A percentile compares a stretch with the other conserved stretches of the same genome.
Conservation (phyloP, 2,113 vertebrate species). For the Plotosus lineatus region DNA sequence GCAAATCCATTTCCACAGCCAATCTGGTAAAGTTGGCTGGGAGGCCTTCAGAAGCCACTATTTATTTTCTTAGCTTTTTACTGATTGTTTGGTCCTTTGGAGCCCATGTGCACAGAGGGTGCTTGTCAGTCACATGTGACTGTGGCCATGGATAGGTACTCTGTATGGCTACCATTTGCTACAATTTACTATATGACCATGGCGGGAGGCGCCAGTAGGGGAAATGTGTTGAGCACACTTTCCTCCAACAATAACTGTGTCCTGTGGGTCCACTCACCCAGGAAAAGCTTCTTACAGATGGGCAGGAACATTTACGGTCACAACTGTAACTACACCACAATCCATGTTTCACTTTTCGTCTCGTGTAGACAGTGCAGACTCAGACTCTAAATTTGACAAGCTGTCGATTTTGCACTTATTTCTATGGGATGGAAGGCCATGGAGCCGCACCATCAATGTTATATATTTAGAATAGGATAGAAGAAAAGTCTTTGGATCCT, state of each 20-base stretch:
- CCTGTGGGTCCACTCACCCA: not conserved
- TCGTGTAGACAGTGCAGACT: too few relatives aligned
- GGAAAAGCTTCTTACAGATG: not conserved
- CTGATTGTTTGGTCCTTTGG: constrained; percentile 60
- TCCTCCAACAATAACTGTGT: constrained; percentile 60
- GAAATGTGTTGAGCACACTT: constrained; percentile 61
- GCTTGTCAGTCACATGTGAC: constrained; percentile 69
- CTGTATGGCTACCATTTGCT: constrained; percentile 66
- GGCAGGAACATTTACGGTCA: not conserved
- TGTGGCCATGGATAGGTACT: constrained; percentile 47
- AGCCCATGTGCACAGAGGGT: constrained; percentile 58
- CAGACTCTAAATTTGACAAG: too few relatives aligned
- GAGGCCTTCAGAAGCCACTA: constrained; percentile 59
- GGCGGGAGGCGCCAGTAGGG: constrained; percentile 48
- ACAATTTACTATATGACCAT: constrained; percentile 51
- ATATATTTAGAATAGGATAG: too few relatives aligned
- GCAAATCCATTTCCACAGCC: constrained; percentile 56
- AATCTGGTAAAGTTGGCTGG: constrained; percentile 51
- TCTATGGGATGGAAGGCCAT: too few relatives aligned
- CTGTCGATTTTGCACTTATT: too few relatives aligned
- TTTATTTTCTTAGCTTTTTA: constrained; percentile 51
- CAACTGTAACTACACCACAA: not conserved
- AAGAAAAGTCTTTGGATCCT: too few relatives aligned
- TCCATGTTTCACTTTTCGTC: too few relatives aligned
- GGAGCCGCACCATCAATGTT: too few relatives aligned